Evolutionary conservation across 2,888 invertebrate species (phyloP), one percentile per base, ranked within the genome.

Genomic region (Arrhopalites spinosus): DNA sequence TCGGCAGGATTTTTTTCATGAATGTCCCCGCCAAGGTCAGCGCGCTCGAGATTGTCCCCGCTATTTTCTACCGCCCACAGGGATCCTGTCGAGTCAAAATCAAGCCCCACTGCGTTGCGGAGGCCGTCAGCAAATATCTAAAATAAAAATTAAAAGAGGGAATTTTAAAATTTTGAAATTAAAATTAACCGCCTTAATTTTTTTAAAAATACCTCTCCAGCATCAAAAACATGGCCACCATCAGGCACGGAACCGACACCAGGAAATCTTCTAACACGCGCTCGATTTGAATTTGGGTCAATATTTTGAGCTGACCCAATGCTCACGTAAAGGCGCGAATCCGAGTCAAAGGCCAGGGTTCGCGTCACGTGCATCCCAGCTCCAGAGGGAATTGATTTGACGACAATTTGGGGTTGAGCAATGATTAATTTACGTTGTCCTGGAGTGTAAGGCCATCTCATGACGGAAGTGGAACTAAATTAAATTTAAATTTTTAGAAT

Each of bases 1-100:
- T 81, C 81, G 5, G 79, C 80, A 15, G 81, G 81, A 71, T 81
- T 81, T 45, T 74, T 75, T 36, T 79, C 78, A 59, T 80, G 80
- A 72, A 81, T 80, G 30, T 81, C 79, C n/a, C 79, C 81, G 1
- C 80, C 80, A 17, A 80, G 45, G 43, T 80, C 80, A 1, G 63
- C 68, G 7, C 80, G 47, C 63, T 73, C 76, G 17, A 79, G 61
- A 1, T 47, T 1, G 27, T 76, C 76, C 3, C 25, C 69, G 3
- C 67, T 61, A 61, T 76, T 76, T 29, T 68, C 76, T 7, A 73
- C 76, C 15, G 73, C 76, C 66, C 67, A 73, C 13, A 76, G 68
- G 1, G 59, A 59, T 7, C 73, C 72, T 13, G 25, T 20, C 13
- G 13, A 2, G 45, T 76, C 73, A 53, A 71, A 76, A n/a, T 13